Conservation (phyloP, 2,797 vertebrate genomes). For the Notoglanidium macrostoma region DNA sequence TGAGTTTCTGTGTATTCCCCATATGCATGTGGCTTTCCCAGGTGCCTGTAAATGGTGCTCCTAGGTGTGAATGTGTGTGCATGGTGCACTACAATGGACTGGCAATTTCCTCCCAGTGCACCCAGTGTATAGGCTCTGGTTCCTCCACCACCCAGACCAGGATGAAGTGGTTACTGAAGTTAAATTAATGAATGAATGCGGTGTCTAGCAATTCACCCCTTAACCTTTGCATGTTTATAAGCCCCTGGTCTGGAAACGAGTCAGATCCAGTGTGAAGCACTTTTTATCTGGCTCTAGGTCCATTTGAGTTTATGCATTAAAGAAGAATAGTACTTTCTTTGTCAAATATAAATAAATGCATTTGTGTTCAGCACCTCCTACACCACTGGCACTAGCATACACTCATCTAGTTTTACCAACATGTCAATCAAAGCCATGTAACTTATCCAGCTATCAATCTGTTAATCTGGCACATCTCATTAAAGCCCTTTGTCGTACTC, state of each 20-base stretch:
- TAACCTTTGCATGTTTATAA: background rate
- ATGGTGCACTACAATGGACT: background rate
- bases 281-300: background rate
- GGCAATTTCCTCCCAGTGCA: background rate
- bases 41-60: background rate
- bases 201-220: background rate
- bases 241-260: background rate
- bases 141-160: background rate
- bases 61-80: background rate
- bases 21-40: background rate
- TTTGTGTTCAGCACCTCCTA: background rate
- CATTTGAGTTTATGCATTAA: background rate
- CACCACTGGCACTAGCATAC: background rate
- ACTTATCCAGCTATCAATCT: background rate
- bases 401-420: background rate
- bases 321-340: background rate
- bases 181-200: background rate
- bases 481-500: slow-evolving; percentile 3
- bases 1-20: background rate
- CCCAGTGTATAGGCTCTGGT: background rate
- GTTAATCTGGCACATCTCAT: background rate
- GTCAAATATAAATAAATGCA: background rate
- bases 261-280: background rate
- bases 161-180: background rate
- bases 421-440: background rate